phyloP scores from a whole-genome alignment of 2,113 vertebrate genomes.

The Accipiter cooperii region DNA sequence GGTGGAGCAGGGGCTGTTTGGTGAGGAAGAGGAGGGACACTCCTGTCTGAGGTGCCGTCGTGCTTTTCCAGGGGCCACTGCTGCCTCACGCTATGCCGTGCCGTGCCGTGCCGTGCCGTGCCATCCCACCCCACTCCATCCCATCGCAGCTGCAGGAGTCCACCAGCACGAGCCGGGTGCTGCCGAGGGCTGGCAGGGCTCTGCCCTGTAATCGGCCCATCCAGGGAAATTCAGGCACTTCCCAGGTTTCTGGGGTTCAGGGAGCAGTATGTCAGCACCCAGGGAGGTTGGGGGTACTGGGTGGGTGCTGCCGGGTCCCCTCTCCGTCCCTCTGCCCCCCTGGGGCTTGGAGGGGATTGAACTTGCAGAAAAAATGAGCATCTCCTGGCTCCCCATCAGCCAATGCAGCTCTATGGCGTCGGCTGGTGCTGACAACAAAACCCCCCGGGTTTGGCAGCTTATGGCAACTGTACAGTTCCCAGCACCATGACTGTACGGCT shows the following conservation, averaged over 20 bases:
- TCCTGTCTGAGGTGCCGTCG: not conserved
- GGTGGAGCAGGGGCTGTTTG: not conserved
- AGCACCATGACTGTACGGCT: not conserved
- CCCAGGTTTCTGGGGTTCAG: not conserved
- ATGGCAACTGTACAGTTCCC: not conserved
- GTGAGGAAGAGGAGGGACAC: not conserved
- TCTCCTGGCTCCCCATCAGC: not conserved
- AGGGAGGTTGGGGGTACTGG: not conserved
- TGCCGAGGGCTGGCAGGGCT: not conserved
- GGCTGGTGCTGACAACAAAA: not conserved
- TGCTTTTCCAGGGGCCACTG: not conserved
- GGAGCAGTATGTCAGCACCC: not conserved
- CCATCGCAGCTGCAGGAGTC: not conserved
- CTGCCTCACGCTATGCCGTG: not conserved
- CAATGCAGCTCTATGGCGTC: fast-evolving
- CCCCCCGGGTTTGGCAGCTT: not conserved
- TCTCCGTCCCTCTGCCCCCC: not conserved
- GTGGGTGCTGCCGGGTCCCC: not conserved
- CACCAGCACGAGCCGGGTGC: fast-evolving
- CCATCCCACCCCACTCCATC: too few relatives aligned
- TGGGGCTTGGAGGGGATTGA: not conserved
- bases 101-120: not conserved
- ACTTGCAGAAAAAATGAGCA: fast-evolving
- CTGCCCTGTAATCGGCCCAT: not conserved
- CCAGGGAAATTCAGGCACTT: not conserved